Conservation (phyloP, 2,797 vertebrate genomes). For the Petrocephalus sullivani region DNA sequence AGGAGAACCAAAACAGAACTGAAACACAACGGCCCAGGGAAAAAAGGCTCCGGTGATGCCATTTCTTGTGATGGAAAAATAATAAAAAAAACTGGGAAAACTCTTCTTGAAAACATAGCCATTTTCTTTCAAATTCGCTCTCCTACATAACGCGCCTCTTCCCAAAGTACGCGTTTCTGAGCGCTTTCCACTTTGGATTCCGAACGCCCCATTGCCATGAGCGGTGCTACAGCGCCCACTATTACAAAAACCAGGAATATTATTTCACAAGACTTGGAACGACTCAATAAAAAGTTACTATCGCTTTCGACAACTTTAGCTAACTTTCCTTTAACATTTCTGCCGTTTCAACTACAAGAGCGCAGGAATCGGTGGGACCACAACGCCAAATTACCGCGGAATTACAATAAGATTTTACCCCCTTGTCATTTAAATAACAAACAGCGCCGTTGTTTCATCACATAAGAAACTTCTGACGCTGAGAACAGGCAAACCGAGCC, state of each 20-base stretch:
- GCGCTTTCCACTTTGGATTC: constrained; percentile 48
- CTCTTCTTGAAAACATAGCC: constrained; percentile 46
- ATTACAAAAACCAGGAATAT: constrained; percentile 82
- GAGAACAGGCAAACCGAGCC: constrained; percentile 48
- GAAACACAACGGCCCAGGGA: constrained; percentile 41
- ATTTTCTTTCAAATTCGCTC: constrained; percentile 57
- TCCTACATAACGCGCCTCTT: constrained; percentile 39
- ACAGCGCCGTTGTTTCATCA: constrained; percentile 57
- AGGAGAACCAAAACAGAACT: constrained; percentile 47
- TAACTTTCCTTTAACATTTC: constrained; percentile 68
- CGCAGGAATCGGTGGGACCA: constrained; percentile 36
- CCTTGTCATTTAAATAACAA: constrained; percentile 39
- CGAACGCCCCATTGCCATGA: constrained; percentile 59
- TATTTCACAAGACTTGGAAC: constrained; percentile 81
- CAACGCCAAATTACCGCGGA: constrained; percentile 31
- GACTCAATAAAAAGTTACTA: constrained; percentile 74
- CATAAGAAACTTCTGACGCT: constrained; percentile 59
- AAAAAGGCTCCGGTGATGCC: constrained; percentile 39
- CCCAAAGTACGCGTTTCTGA: constrained; percentile 39
- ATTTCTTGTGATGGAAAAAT: constrained; percentile 38
- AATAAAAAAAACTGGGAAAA: constrained; percentile 29
- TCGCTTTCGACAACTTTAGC: constrained; percentile 77
- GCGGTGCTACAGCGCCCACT: constrained; percentile 94
- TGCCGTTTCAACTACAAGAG: constrained; percentile 32
- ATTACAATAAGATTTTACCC: constrained; percentile 33